Evolutionary conservation across 1,140 invertebrate genomes (phyloP).

Genomic region (Himalopsyche phryganea): DNA sequence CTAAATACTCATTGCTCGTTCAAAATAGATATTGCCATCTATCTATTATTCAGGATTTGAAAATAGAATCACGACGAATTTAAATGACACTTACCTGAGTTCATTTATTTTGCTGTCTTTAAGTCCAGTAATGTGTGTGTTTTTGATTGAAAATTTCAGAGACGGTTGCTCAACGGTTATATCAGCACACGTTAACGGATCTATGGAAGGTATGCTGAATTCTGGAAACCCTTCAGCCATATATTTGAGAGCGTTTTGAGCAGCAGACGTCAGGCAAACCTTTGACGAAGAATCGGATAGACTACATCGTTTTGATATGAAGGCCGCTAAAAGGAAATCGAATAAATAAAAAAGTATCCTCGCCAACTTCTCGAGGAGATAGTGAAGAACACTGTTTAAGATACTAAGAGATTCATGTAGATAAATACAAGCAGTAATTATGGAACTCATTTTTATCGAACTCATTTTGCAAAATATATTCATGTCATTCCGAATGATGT

Average conservation of each 20-base stretch:
- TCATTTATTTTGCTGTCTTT: constrained; percentile 21
- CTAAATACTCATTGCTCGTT: too few species aligned
- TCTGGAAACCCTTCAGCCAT: constrained; percentile 21
- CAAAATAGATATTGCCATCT: too few species aligned
- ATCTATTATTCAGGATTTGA: too few species aligned
- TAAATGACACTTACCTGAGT: constrained; percentile 27
- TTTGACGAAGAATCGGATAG: constrained; percentile 13
- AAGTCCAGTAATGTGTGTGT: constrained; percentile 16
- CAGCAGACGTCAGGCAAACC: constrained; percentile 11
- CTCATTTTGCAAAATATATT: too few species aligned
- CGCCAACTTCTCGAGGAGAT: too few species aligned
- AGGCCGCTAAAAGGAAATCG: constrained; percentile 23
- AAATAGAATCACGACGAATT: too few species aligned
- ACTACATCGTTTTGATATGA: constrained; percentile 17
- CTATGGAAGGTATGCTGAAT: constrained; percentile 11
- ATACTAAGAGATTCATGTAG: too few species aligned
- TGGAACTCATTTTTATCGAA: too few species aligned
- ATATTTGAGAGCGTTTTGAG: constrained; percentile 13
- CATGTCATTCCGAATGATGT: too few species aligned
- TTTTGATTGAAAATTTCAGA: constrained; percentile 20
- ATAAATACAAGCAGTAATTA: too few species aligned
- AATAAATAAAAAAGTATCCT: too few species aligned
- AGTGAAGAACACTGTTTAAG: too few species aligned
- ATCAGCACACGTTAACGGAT: constrained; percentile 20
- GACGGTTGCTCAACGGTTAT: constrained; percentile 19